phyloP scores from a whole-genome alignment of 1,140 invertebrate species.

The Platorchestia sp. region DNA sequence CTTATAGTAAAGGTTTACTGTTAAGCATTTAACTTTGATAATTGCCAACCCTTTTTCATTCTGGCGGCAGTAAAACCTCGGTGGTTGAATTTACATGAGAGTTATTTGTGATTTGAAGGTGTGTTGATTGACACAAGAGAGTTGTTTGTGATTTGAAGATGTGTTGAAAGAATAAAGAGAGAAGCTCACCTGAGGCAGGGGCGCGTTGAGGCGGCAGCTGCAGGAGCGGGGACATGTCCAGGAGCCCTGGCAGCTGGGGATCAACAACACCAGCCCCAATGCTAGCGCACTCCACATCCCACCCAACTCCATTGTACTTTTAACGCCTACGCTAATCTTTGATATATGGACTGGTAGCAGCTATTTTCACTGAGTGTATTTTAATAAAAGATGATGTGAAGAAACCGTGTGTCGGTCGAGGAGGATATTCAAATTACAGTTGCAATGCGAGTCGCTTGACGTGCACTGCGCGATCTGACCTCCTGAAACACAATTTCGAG shows the following conservation, averaged over 20 bases:
- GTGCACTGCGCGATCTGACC: neutral
- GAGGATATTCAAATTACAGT: too few species aligned
- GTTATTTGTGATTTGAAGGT: too few species aligned
- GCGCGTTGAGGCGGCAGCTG: neutral
- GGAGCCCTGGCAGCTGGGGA: neutral
- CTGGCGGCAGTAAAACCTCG: too few species aligned
- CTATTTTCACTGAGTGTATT: neutral
- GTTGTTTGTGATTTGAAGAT: too few species aligned
- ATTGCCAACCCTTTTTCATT: too few species aligned
- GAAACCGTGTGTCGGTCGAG: neutral
- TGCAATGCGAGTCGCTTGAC: too few species aligned
- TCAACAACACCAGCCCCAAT: neutral
- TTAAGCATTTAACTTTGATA: too few species aligned
- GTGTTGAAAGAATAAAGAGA: too few species aligned
- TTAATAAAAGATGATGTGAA: neutral
- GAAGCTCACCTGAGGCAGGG: neutral
- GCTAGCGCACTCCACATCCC: neutral
- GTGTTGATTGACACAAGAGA: too few species aligned
- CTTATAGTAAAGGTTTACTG: too few species aligned
- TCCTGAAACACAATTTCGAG: neutral
- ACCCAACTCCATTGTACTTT: neutral
- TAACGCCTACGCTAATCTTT: neutral
- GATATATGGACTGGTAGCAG: neutral
- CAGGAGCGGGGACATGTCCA: neutral
- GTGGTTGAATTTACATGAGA: too few species aligned